Conservation (phyloP, 1,140 invertebrate genomes). For the Cotesia typhae region DNA sequence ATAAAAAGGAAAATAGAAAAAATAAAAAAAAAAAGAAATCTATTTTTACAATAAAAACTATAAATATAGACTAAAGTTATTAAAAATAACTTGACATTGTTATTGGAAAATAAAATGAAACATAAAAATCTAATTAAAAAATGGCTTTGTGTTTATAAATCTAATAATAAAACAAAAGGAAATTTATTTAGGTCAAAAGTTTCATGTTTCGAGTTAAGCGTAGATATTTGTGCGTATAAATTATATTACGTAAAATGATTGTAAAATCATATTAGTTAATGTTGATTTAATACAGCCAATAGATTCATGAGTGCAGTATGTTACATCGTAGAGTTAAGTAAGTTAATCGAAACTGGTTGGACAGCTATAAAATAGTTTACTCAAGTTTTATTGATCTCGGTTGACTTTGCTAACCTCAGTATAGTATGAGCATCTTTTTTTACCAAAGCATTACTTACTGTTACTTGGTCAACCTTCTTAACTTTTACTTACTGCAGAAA, state of each 20-base stretch:
- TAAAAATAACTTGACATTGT: too few species aligned
- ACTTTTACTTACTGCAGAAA: too few species aligned
- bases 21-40: too few species aligned
- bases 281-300: not conserved
- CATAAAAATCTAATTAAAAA: too few species aligned
- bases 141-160: too few species aligned
- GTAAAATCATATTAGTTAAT: not conserved
- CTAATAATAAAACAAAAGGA: too few species aligned
- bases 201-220: too few species aligned
- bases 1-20: too few species aligned
- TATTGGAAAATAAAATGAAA: too few species aligned
- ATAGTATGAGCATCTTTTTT: constrained; percentile 20
- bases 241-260: not conserved
- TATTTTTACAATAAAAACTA: too few species aligned
- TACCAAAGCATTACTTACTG: not conserved
- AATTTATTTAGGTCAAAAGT: too few species aligned
- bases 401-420: not conserved
- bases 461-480: constrained; percentile 12
- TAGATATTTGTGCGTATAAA: not conserved
- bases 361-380: constrained; percentile 40
- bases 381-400: constrained; percentile 37
- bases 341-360: constrained; percentile 36
- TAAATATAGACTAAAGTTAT: too few species aligned
- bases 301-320: constrained; percentile 12
- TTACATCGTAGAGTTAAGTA: constrained; percentile 32